These are phyloP conservation scores for Hozukius guyotensis DNA, from an alignment of 2,797 vertebrate genomes.

Conservation along the genomic window DNA sequence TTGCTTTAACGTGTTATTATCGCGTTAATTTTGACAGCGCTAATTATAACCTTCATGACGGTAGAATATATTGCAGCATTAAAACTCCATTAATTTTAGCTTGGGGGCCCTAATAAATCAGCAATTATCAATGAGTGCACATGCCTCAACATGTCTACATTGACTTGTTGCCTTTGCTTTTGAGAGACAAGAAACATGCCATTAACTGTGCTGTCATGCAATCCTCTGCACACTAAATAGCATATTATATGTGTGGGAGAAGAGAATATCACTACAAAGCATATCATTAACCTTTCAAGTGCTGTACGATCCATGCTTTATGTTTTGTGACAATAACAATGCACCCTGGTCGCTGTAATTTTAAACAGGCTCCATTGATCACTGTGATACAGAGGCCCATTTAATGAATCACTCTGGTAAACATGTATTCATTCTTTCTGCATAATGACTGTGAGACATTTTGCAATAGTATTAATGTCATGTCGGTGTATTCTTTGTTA, in stretches of 20 bases:
- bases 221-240: not conserved
- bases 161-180: not conserved
- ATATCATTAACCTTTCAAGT: slow-evolving; percentile 38
- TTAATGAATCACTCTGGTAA: slow-evolving; percentile 15
- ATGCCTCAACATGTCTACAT: not conserved
- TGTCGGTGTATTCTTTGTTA: slow-evolving; percentile 7
- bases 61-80: not conserved
- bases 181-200: not conserved
- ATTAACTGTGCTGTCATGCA: not conserved
- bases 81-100: not conserved
- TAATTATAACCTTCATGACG: not conserved
- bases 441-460: slow-evolving; percentile 11
- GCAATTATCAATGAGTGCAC: not conserved
- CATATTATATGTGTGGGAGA: not conserved
- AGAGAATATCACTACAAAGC: not conserved
- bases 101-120: not conserved
- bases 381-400: not conserved
- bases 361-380: slow-evolving; percentile 27
- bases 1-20: no score
- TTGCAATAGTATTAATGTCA: slow-evolving; percentile 25
- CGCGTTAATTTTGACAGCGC: no score
- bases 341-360: slow-evolving; percentile 12
- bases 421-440: slow-evolving; percentile 1
- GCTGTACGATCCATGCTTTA: slow-evolving; percentile 1
- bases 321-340: slow-evolving; percentile 33